These are phyloP conservation scores for Keiferia lycopersicella DNA, from an alignment of 2,888 invertebrate genomes.

Conservation along the genomic window DNA sequence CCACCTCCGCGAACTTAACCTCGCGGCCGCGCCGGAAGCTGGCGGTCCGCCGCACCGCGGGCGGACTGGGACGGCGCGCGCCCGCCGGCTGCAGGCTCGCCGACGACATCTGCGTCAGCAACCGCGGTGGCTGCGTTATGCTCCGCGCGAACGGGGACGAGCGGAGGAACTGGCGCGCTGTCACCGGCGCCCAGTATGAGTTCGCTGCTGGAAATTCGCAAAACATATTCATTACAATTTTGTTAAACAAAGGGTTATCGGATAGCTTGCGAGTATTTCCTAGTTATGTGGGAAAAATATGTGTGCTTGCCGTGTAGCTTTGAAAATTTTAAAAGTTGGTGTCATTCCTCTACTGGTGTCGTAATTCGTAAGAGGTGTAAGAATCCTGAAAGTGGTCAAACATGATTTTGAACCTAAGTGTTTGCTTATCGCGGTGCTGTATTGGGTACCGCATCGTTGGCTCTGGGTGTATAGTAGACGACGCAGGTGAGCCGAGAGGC, in stretches of 20 bases:
- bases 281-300: background rate
- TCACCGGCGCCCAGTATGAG: slow-evolving; percentile 85
- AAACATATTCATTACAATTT: background rate
- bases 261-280: background rate
- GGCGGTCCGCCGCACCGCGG: slow-evolving; percentile 62
- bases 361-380: background rate
- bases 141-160: slow-evolving; percentile 83
- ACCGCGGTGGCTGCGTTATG: slow-evolving; percentile 53
- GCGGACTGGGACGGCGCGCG: slow-evolving; percentile 59
- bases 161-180: slow-evolving; percentile 87
- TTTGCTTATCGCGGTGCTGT: background rate
- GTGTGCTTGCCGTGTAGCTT: slow-evolving; percentile 1
- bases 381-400: background rate
- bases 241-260: background rate
- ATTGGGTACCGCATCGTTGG: background rate
- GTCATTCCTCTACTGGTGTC: background rate
- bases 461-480: slow-evolving; percentile 37
- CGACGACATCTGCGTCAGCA: slow-evolving; percentile 69
- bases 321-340: background rate
- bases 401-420: background rate
- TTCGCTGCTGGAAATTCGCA: slow-evolving; percentile 55
- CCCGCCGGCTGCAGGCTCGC: slow-evolving; percentile 70
- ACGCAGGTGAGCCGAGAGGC: slow-evolving; percentile 57
- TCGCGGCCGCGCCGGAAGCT: slow-evolving; percentile 76
- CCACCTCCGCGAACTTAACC: slow-evolving; percentile 77